Evolutionary conservation across 2,113 vertebrate species (phyloP).

Genomic region (Poecile atricapillus): DNA sequence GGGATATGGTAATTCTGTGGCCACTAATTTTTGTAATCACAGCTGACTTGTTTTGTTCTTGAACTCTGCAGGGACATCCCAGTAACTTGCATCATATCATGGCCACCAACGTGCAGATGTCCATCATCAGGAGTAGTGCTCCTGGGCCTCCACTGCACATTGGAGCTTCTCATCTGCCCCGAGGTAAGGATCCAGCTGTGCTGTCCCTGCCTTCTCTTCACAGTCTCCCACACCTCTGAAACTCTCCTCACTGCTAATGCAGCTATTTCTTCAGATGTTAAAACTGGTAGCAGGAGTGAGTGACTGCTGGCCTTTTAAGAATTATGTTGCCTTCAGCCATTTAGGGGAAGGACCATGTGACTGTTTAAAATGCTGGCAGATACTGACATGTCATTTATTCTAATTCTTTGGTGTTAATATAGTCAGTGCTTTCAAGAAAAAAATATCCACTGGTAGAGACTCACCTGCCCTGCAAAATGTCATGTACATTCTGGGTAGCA

Average conservation of each 20-base stretch:
- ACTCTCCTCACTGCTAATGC: accelerated
- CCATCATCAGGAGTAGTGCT: constrained; percentile 87
- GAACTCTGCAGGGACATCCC: constrained; percentile 83
- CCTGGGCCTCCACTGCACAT: constrained; percentile 87
- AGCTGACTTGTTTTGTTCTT: background rate
- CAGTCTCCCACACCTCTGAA: background rate
- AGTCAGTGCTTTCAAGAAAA: background rate
- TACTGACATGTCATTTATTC: background rate
- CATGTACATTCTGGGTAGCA: accelerated
- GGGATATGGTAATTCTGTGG: background rate
- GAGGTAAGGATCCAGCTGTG: constrained; percentile 76
- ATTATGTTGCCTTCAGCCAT: background rate
- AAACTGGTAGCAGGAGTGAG: background rate
- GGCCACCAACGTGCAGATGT: constrained; percentile 92
- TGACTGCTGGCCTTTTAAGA: background rate
- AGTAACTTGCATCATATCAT: constrained; percentile 94
- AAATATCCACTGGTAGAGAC: background rate
- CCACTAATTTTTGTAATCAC: background rate
- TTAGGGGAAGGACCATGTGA: background rate
- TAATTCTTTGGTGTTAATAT: background rate
- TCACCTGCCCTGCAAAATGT: background rate
- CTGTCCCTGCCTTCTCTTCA: background rate
- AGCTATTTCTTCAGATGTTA: background rate
- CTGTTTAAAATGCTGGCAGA: background rate
- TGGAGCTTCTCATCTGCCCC: constrained; percentile 90